Evolutionary conservation across 2,888 invertebrate genomes (phyloP).

Genomic region (Myopa tessellatipennis): DNA sequence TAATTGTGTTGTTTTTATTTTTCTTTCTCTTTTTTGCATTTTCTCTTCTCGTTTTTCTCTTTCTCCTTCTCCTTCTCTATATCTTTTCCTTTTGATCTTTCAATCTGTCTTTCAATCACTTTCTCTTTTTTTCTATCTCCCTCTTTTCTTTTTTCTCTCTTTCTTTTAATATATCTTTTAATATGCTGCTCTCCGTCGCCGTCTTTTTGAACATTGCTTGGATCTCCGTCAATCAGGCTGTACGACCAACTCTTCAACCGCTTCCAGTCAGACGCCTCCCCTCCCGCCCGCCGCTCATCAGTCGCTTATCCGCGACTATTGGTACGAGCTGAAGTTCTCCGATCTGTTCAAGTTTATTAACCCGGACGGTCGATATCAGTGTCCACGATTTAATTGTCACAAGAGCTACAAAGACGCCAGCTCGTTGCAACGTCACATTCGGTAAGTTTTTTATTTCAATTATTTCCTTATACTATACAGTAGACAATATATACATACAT

Average conservation of each 20-base stretch:
- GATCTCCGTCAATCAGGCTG: conserved; percentile 49
- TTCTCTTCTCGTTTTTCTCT: conserved; percentile 17
- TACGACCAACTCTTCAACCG: conserved; percentile 59
- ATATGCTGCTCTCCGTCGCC: background rate
- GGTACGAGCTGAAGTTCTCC: conserved; percentile 69
- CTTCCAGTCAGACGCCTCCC: conserved; percentile 64
- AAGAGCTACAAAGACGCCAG: conserved; percentile 69
- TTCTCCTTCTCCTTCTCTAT: background rate
- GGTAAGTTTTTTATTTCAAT: conserved; percentile 56
- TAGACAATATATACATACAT: background rate
- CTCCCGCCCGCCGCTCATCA: conserved; percentile 59
- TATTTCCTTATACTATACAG: background rate
- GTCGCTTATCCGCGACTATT: conserved; percentile 66
- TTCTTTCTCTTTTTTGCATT: conserved; percentile 39
- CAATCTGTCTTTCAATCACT: background rate
- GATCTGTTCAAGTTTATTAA: conserved; percentile 68
- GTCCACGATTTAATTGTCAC: conserved; percentile 67
- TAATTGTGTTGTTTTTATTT: conserved; percentile 36
- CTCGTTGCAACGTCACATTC: conserved; percentile 69
- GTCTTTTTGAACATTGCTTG: conserved; percentile 1
- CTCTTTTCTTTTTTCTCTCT: conserved; percentile 8
- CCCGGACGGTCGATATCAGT: conserved; percentile 68
- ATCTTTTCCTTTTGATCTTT: background rate
- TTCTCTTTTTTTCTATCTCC: conserved; percentile 1
- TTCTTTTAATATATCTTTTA: background rate